Base-by-base conservation (phyloP, 2,797 vertebrate genomes). In the Petrocephalus schoutedeni region DNA sequence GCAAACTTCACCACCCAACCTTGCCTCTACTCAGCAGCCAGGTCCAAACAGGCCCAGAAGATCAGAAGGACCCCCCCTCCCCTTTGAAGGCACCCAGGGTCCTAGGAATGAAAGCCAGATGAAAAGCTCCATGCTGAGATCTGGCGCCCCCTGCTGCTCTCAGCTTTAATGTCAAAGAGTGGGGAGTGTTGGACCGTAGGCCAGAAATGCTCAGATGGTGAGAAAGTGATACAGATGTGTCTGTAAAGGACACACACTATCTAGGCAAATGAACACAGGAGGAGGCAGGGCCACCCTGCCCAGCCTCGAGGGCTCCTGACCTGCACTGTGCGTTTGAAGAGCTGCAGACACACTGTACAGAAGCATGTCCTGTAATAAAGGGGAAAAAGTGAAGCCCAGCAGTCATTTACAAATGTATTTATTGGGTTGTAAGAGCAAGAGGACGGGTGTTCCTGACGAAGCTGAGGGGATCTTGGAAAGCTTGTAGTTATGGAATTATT, bases 101-200 rank as follows among this genome's bases (percentile, higher is more conserved):
- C 91, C 93, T 10, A 0, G 23, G 12, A 83, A 67, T 86, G 87
- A 93, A 92, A 90, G 89, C 64, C 87, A 71, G 87, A 90, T 91
- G 77, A 92, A 92, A 93, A 91, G 90, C 36, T 91, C 90, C 92
- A 91, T 91, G 92, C 90, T 93, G 92, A 92, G 93, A 92, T 94
- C 86, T 94, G 89, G 94, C 94, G 90, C 94, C 95, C 93, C 94
- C 95, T 95, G 90, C 93, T 94, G 95, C 92, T 89, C 14, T 59
- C 87, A 87, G 23, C 90, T 92, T 93, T 93, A 90, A 93, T 90
- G 89, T 88, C 49, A 80, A 51, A 89, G 87, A 89, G 59, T 71
- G 88, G 28, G 51, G 61, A 21, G 53, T 56, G 32, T 16, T 59
- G 56, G 41, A 86, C 21, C 32, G 1, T 4, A 45, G n/a, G 10